Base-by-base conservation (phyloP, 2,113 vertebrate species). In the Campylomormyrus numenius region DNA sequence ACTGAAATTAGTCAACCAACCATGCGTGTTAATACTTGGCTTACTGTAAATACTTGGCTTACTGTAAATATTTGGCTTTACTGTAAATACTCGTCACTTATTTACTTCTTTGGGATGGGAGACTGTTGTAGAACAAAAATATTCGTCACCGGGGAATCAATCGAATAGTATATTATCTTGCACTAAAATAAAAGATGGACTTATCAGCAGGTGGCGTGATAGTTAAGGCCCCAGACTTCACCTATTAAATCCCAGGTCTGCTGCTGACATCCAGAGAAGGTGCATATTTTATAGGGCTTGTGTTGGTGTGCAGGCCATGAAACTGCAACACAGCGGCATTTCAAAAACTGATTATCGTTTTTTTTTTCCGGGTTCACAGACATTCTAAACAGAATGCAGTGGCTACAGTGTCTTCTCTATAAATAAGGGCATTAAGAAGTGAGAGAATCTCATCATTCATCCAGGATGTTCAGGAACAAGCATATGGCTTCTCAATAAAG, bases 401-500 rank as follows among this genome's bases (percentile, higher is more conserved):
- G n/a, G 13, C 62, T 70, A 31, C 62, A 70, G n/a, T 70, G 62
- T 31, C 62, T 70, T 13, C 62, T 70, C 62, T 27, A 70, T 31
- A 70, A 70, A 70, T 70, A 70, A 70, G n/a, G 62, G 62, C n/a
- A 70, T 70, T 70, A 70, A 70, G 62, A 70, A 31, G n/a, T 13
- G n/a, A 70, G n/a, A 13, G n/a, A 70, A 70, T 31, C 62, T 31
- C 85, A 85, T 80, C 85, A 19, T 80, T 56, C 21, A 77, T 87
- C 39, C 48, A 31, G 56, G 53, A 88, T 74, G 80, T 88, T 88
- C 88, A 85, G 21, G 9, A 84, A 77, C 88, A 83, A 89, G 89
- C 89, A 91, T 89, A 90, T 89, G 89, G 86, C 87, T 88, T 56
- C 66, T 90, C 91, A 91, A 45, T 91, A 90, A 91, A 91, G 48